Conservation (phyloP, 2,113 vertebrate species). For the Hippocampus comes region DNA sequence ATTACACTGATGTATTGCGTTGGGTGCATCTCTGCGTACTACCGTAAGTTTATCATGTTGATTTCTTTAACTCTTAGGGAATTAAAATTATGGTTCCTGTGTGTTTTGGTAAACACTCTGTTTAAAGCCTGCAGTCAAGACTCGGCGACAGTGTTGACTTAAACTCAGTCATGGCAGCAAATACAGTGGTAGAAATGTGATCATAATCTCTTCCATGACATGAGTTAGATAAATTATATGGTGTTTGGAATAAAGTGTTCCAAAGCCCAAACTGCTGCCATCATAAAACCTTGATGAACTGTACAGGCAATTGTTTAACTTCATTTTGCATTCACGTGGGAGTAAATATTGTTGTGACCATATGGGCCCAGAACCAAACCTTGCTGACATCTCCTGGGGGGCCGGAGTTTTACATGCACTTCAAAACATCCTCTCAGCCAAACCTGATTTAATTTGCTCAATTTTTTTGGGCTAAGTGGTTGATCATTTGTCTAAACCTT, state of each 20-base stretch:
- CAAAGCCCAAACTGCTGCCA: background rate
- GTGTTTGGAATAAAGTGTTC: background rate
- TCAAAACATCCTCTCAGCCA: background rate
- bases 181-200: background rate
- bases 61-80: slow-evolving; percentile 1
- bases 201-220: background rate
- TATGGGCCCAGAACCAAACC: background rate
- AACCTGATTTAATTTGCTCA: background rate
- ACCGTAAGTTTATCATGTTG: background rate
- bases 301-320: background rate
- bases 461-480: background rate
- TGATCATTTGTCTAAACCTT: background rate
- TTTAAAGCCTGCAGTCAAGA: slow-evolving; percentile 7
- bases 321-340: background rate
- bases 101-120: slow-evolving; percentile 32
- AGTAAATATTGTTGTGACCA: slow-evolving; percentile 3
- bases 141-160: slow-evolving; percentile 11
- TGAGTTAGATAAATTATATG: background rate
- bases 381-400: slow-evolving; percentile 58
- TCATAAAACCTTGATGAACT: background rate
- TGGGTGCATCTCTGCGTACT: background rate
- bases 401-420: background rate
- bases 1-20: slow-evolving; percentile 24
- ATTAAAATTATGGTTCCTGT: slow-evolving; percentile 9
- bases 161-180: slow-evolving; percentile 9